These are phyloP conservation scores for Callipepla squamata DNA, from an alignment of 2,113 vertebrate genomes.

Conservation along the genomic window DNA sequence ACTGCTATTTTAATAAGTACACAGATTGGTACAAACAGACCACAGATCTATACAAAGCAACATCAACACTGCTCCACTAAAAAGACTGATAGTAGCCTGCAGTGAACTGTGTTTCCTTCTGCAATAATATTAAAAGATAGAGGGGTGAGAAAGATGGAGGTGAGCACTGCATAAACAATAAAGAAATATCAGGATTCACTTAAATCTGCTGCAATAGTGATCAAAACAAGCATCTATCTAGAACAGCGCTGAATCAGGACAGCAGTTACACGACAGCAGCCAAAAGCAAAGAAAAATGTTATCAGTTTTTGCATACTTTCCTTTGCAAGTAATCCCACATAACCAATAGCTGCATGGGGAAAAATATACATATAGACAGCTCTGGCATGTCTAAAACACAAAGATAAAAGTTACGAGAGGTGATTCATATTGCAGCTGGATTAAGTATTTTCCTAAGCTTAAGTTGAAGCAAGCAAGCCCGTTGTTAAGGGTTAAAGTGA, in stretches of 20 bases:
- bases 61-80: not conserved
- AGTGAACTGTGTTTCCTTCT: not conserved
- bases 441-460: not conserved
- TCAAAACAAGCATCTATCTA: not conserved
- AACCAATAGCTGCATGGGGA: not conserved
- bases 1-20: not conserved
- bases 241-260: not conserved
- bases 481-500: not conserved
- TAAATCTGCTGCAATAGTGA: not conserved
- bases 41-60: not conserved
- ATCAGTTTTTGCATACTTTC: not conserved
- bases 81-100: not conserved
- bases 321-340: not conserved
- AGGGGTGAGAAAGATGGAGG: not conserved
- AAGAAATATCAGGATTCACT: not conserved
- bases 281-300: constrained; percentile 9
- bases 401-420: not conserved
- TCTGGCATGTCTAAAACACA: not conserved
- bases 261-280: not conserved
- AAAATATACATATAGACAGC: not conserved
- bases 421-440: not conserved
- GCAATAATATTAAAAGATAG: not conserved
- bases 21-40: not conserved
- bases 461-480: not conserved
- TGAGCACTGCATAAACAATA: not conserved